Evolutionary conservation across 2,888 invertebrate genomes (phyloP).

Genomic region (Aplocera efformata): DNA sequence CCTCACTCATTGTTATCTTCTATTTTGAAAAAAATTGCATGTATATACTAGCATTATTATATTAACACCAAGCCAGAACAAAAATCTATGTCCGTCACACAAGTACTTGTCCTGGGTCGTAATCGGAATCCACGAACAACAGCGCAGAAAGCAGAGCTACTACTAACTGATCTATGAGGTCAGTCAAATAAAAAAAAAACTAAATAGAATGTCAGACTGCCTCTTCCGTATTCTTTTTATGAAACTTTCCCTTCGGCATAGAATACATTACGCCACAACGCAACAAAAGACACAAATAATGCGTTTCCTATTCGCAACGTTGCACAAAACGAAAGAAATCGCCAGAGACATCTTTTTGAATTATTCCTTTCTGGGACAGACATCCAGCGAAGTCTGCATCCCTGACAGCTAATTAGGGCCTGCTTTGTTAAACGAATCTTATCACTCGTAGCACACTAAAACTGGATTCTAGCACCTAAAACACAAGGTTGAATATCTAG

Average conservation of each 20-base stretch:
- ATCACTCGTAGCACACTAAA: constrained; percentile 38
- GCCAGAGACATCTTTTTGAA: constrained; percentile 73
- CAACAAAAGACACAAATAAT: constrained; percentile 37
- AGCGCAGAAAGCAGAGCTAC: no score
- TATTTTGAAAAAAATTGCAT: no score
- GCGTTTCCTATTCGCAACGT: constrained; percentile 46
- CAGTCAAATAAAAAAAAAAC: no score
- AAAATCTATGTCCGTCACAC: no score
- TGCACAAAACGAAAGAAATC: constrained; percentile 72
- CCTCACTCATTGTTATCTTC: no score
- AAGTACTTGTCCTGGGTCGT: no score
- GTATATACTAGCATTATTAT: no score
- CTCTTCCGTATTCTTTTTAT: not conserved
- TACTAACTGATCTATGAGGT: no score
- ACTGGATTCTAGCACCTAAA: constrained; percentile 34
- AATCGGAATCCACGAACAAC: no score
- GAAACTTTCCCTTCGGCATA: constrained; percentile 14
- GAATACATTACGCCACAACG: constrained; percentile 26
- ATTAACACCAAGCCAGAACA: no score
- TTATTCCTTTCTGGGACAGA: constrained; percentile 75
- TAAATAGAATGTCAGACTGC: no score
- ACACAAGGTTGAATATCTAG: constrained; percentile 47
- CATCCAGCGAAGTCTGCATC: constrained; percentile 58
- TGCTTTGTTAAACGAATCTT: constrained; percentile 76
- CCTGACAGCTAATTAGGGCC: constrained; percentile 78